These are phyloP conservation scores for Sipha maydis DNA, from an alignment of 2,888 invertebrate species.

Conservation along the genomic window DNA sequence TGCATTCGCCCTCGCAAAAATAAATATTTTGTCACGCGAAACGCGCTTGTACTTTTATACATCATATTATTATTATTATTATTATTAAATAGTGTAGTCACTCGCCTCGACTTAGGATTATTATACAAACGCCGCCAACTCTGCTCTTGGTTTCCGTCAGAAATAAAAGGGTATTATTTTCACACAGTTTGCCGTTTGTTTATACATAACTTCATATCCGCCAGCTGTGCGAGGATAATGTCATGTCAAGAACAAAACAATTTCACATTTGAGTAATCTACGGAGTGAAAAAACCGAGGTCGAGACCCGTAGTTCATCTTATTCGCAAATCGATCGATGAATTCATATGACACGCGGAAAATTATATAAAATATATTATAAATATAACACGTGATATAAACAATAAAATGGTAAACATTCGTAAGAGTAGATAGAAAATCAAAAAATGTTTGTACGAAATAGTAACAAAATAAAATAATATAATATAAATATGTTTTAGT, in stretches of 20 bases:
- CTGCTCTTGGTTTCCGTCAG: not conserved
- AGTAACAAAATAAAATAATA: no score
- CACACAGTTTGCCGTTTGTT: not conserved
- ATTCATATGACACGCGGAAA: no score
- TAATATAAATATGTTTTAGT: no score
- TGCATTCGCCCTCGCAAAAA: not conserved
- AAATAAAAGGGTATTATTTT: slow-evolving; percentile 9
- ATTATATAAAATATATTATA: no score
- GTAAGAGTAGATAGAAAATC: no score
- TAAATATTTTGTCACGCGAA: slow-evolving; percentile 1
- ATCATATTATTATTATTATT: not conserved
- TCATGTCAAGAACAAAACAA: not conserved
- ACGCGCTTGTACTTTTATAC: not conserved
- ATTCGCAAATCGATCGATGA: no score
- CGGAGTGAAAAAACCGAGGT: not conserved
- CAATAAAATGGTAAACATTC: no score
- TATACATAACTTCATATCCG: not conserved
- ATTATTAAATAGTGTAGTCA: not conserved
- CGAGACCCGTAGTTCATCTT: not conserved
- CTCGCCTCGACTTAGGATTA: not conserved
- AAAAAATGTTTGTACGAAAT: no score
- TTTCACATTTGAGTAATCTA: not conserved
- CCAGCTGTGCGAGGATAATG: not conserved
- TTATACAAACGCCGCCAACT: not conserved
- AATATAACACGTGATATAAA: no score